Evolutionary conservation across 2,888 invertebrate species (phyloP).

Genomic region (Tachystola acroxantha): DNA sequence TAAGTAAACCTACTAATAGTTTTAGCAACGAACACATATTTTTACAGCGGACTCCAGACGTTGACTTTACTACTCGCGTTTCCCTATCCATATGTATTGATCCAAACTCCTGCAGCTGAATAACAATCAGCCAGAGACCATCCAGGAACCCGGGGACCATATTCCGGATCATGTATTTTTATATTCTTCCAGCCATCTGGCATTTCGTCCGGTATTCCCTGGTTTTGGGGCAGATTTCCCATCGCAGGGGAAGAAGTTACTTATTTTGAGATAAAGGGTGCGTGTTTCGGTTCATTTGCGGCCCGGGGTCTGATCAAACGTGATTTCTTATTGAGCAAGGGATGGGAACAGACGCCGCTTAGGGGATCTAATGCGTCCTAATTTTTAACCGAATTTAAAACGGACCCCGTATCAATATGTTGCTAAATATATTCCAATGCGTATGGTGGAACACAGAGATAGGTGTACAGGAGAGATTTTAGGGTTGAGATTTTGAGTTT

Average conservation of each 20-base stretch:
- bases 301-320: constrained; percentile 59
- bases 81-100: constrained; percentile 49
- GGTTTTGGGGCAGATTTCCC: constrained; percentile 44
- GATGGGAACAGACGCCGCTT: constrained; percentile 36
- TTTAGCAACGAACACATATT: constrained; percentile 31
- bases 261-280: constrained; percentile 70
- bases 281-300: constrained; percentile 73
- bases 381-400: too few species aligned
- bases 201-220: constrained; percentile 41
- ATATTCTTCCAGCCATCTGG: constrained; percentile 68
- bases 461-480: too few species aligned
- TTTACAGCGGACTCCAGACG: constrained; percentile 32
- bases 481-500: too few species aligned
- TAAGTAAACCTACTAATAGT: too few species aligned
- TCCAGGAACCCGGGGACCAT: too few species aligned
- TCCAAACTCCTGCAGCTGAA: constrained; percentile 39
- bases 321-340: constrained; percentile 65
- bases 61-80: constrained; percentile 33
- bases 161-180: constrained; percentile 65
- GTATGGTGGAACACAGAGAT: too few species aligned
- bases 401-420: too few species aligned
- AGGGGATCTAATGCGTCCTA: background rate
- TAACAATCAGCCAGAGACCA: constrained; percentile 54
- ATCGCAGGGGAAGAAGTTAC: constrained; percentile 50
- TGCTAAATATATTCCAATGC: background rate